Evolutionary conservation across 1,140 invertebrate genomes (phyloP), one percentile per base, ranked within the genome.

Genomic region (Zaprionus kolodkinae): DNA sequence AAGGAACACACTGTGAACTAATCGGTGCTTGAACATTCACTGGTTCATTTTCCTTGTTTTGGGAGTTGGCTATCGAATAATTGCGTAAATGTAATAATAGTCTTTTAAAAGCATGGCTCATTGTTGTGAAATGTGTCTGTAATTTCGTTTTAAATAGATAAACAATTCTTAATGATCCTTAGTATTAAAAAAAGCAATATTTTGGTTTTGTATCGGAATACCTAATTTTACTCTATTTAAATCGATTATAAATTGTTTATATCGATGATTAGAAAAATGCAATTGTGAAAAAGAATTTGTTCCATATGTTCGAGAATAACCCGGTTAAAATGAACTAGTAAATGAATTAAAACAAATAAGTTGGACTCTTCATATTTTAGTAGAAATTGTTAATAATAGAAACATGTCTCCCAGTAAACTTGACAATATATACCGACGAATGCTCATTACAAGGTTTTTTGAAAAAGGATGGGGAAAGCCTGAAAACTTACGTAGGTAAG

Each of bases 401-500:
- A 78, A 70, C 12, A 96, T 96, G 96, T 94, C 96, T 74, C 94
- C 95, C 12, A 97, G 96, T 91, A 95, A 95, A 82, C 93, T 99
- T 78, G 98, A 99, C 93, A 95, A 96, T 57, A 94, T 99, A 57
- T 99, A 99, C 92, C 94, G 98, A 83, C 96, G 96, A 91, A 94
- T 99, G 88, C 94, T 99, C 25, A 93, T 99, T 43, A 97, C 97
- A 1, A 97, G 97, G 93, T 98, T 99, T 93, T 99, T 99, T 92
- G 96, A 96, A 0, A 97, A 98, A 94, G 98, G 98, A 76, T 99
- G 98, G 98, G 99, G 99, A 7, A 96, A 96, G 81, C 97, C 98
- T 7, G 96, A 98, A 85, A 96, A 97, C 93, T 94, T 99, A 38
- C 96, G 96, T 93, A 96, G 96, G 98, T 98, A 94, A 93, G 78